Evolutionary conservation across 2,797 vertebrate species (phyloP), one percentile per base, ranked within the genome.

Genomic region (Sternotherus odoratus): DNA sequence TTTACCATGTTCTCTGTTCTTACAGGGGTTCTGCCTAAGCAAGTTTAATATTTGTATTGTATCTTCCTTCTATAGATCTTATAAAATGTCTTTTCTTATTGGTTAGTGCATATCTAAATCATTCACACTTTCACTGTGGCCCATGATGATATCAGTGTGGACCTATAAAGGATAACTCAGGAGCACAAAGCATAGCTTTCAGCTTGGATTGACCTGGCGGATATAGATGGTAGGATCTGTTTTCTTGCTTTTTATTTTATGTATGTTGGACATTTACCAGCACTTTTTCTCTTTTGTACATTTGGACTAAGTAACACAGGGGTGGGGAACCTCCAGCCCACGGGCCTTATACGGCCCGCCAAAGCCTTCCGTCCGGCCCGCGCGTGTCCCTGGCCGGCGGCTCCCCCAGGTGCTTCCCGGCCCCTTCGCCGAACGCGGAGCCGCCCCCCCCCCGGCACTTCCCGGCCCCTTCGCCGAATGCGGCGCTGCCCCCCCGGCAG

Each of bases 181-280:
- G 19, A 81, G 6, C 63, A 75, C 74, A 30, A 57, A 1, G 0
- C 82, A 57, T 82, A 91, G 83, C 63, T 90, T 56, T 85, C 21
- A 5, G 48, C 15, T 57, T 36, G 3, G 16, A 49, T 77, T 72
- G 19, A 36, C 91, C 86, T 82, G 75, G 33, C 79, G 66, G 33
- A 11, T 53, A 12, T 49, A 33, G 16, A 49, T 36, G 24, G 26
- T 63, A 63, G 60, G n/a, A 28, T 13, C 19, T 23, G 15, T 6
- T 3, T 23, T 26, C 88, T 88, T 96, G 39, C 4, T 24, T 92
- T 90, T 33, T 85, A 92, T 85, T 79, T 80, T 36, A 74, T 26
- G 19, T 24, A 43, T 30, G 6, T 54, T 81, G 50, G 48, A 49
- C 4, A 6, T 28, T 28, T 33, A 74, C 48, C 24, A 15, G 78